Conservation (phyloP, 1,140 invertebrate genomes). For the Papilio helenus region DNA sequence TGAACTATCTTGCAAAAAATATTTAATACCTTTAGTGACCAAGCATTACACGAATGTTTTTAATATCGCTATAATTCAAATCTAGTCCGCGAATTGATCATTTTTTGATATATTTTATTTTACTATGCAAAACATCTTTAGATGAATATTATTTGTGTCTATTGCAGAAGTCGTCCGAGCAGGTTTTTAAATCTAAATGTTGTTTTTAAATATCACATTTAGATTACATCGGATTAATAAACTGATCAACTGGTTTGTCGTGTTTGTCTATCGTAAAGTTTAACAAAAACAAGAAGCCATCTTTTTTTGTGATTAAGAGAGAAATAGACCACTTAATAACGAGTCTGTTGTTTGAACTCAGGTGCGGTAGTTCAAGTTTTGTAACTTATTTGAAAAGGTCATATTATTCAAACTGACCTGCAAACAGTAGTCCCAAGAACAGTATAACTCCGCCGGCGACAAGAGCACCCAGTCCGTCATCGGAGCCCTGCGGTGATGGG, state of each 20-base stretch:
- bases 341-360: no score
- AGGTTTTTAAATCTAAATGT: neutral
- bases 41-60: neutral
- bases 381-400: neutral
- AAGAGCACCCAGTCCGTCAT: conserved; percentile 68
- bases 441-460: conserved; percentile 74
- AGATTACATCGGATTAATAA: neutral
- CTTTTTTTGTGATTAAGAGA: no score
- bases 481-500: conserved; percentile 57
- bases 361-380: no score
- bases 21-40: neutral
- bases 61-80: neutral
- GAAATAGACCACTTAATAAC: no score
- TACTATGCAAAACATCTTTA: neutral
- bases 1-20: neutral
- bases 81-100: neutral
- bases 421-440: conserved; percentile 69
- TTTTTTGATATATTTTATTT: neutral
- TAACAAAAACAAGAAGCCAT: neutral
- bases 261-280: neutral
- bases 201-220: neutral
- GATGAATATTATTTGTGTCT: neutral
- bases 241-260: neutral
- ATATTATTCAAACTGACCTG: conserved; percentile 57
- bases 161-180: neutral